Percentiles rank a stretch among this genome's conserved stretches.
These are phyloP conservation scores for Nyctereutes procyonoides DNA, from an alignment of 2,113 vertebrate genomes.

Conservation along the genomic window DNA sequence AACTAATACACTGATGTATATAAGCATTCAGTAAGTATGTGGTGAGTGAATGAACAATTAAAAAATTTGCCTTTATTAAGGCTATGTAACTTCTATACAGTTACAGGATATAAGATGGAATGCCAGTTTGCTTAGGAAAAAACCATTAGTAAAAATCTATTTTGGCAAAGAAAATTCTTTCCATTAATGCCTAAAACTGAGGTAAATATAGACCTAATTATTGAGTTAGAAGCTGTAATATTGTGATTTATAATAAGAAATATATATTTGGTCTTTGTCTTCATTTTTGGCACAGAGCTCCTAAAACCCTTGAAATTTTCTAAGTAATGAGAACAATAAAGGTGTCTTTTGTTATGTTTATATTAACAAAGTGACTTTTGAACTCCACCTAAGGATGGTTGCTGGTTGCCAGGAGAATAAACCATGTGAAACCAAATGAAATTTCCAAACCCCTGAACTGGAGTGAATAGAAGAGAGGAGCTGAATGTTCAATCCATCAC, in stretches of 20 bases:
- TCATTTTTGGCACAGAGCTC: not conserved
- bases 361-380: not conserved
- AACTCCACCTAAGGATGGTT: not conserved
- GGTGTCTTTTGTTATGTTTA: not conserved
- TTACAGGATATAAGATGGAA: not conserved
- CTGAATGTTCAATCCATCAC: not conserved
- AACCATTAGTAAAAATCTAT: not conserved
- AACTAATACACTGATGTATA: not conserved
- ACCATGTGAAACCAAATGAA: not conserved
- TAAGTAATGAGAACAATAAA: not conserved
- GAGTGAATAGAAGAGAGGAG: not conserved
- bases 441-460: not conserved
- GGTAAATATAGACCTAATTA: not conserved
- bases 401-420: not conserved
- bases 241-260: not conserved
- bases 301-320: not conserved
- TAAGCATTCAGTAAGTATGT: not conserved
- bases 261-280: not conserved
- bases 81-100: not conserved
- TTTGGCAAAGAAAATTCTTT: not conserved
- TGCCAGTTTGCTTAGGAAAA: not conserved
- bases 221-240: not conserved
- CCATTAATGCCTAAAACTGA: not conserved
- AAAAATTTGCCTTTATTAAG: not conserved
- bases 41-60: not conserved